Base-by-base conservation (phyloP, 2,888 invertebrate genomes). In the Ctenicera cuprea region DNA sequence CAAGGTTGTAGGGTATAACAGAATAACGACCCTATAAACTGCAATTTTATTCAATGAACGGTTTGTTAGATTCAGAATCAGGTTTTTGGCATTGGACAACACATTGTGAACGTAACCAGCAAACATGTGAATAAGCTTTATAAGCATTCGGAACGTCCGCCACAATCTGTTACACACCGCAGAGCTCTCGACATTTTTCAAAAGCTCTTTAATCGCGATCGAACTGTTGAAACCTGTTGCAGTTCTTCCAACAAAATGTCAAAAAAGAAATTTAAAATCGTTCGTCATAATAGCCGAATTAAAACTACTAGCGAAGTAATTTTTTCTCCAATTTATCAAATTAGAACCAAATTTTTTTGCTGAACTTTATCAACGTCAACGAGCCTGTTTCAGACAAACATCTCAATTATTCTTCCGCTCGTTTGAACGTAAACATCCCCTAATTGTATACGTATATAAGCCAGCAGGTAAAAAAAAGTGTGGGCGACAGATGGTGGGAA, bases 201-300 rank as follows among this genome's bases (percentile, higher is more conserved):
- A 85, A 86, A 85, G 85, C 85, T 83, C 85, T 86, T 85, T 86
- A 86, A 86, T 86, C 85, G 86, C 83, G 84, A 85, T 86, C 85
- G 86, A 86, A 86, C 85, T 84, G 84, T 85, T 81, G 85, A 85
- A 85, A 86, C 86, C 86, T 86, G 86, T 86, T 86, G 86, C 86
- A 78, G 82, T 81, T 80, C 83, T 79, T 81, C 80, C 80, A 83
- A 78, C 77, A 74, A 79, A 79, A 77, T 74, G 77, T 79, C 78
- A 78, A 77, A 75, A 65, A 71, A 65, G 12, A 45, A 69, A 62
- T 61, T 61, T 22, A 61, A 38, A 69, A n/a, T 48, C 59, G n/a
- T 45, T 14, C 45, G 2, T 26, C 14, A 43, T 26, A 16, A 26
- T 45, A 41, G 41, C 33, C 59, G 37, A 33, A 59, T 59, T 59